These are phyloP conservation scores for Macropus fuliginosus DNA, from an alignment of 2,797 vertebrate species.

Conservation along the genomic window DNA sequence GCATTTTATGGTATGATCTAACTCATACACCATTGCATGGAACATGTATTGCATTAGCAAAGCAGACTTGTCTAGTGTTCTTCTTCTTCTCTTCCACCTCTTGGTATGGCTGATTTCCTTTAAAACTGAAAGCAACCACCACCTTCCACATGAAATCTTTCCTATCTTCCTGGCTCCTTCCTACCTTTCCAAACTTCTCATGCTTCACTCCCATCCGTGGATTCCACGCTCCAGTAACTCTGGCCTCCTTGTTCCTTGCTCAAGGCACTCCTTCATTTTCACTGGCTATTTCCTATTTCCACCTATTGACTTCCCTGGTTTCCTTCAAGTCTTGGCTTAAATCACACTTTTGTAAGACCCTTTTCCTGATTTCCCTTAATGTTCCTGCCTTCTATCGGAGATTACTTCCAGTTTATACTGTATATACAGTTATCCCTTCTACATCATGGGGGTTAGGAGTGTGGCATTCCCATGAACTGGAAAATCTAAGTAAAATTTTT, in stretches of 20 bases:
- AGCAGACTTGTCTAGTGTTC: neutral
- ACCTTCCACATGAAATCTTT: neutral
- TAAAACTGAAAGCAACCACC: neutral
- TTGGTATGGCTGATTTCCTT: neutral
- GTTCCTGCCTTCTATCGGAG: neutral
- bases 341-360: neutral
- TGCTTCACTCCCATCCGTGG: neutral
- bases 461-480: neutral
- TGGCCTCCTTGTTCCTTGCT: neutral
- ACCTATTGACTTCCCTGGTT: neutral
- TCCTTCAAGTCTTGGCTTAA: neutral
- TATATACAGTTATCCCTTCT: neutral
- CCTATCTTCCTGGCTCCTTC: neutral
- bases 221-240: neutral
- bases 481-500: neutral
- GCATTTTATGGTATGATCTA: conserved; percentile 1
- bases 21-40: conserved; percentile 8
- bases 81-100: neutral
- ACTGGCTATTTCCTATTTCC: neutral
- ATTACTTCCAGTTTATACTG: neutral
- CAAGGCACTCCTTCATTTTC: neutral
- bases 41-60: neutral
- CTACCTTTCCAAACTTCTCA: neutral
- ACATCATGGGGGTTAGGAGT: neutral
- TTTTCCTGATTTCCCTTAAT: neutral